phyloP scores from a whole-genome alignment of 2,888 invertebrate genomes.

The Asteroscopus sphinx region DNA sequence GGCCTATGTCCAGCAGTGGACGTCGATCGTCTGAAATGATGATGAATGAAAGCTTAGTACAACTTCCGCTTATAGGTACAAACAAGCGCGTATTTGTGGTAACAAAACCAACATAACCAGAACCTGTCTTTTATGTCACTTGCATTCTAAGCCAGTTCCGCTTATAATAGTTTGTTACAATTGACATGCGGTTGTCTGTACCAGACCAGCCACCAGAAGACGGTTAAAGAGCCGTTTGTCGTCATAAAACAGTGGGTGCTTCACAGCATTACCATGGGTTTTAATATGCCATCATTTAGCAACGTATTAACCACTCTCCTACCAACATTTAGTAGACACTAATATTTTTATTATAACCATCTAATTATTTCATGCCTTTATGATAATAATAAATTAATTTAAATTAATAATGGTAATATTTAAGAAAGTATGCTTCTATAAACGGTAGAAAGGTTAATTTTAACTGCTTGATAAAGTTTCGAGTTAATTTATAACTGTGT shows the following conservation, averaged over 20 bases:
- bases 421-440: slow-evolving; percentile 46
- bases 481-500: slow-evolving; percentile 57
- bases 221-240: slow-evolving; percentile 32
- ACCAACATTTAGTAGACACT: slow-evolving; percentile 22
- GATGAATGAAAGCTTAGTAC: too few relatives aligned
- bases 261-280: slow-evolving; percentile 16
- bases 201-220: too few relatives aligned
- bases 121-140: too few relatives aligned
- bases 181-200: too few relatives aligned
- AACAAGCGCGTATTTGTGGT: too few relatives aligned
- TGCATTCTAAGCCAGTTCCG: too few relatives aligned
- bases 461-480: slow-evolving; percentile 61
- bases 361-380: slow-evolving; percentile 51
- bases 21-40: too few relatives aligned
- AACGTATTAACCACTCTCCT: slow-evolving; percentile 31
- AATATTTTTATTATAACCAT: slow-evolving; percentile 48
- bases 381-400: slow-evolving; percentile 56
- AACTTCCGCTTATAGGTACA: too few relatives aligned
- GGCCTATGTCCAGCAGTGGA: too few relatives aligned
- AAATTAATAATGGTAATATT: slow-evolving; percentile 46
- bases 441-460: slow-evolving; percentile 58
- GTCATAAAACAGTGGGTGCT: slow-evolving; percentile 56
- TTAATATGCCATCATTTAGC: slow-evolving; percentile 51
- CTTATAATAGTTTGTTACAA: too few relatives aligned
- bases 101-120: too few relatives aligned